These are phyloP conservation scores for Chrysolina haemoptera DNA, from an alignment of 2,888 invertebrate species.

Conservation along the genomic window DNA sequence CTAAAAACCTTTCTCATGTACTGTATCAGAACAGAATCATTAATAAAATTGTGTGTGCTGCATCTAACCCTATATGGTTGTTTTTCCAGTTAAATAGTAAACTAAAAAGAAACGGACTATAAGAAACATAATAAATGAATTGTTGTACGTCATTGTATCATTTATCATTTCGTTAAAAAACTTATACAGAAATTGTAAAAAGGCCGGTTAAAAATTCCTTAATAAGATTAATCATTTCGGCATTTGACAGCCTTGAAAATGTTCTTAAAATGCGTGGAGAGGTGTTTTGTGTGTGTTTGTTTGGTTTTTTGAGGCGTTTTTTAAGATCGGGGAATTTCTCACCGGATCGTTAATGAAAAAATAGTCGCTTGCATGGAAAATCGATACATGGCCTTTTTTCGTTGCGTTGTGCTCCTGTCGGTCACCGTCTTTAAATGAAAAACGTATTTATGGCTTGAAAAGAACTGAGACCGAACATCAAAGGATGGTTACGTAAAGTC, in stretches of 20 bases:
- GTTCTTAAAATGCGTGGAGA: conserved; percentile 52
- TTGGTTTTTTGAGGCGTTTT: conserved; percentile 42
- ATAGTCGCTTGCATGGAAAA: conserved; percentile 10
- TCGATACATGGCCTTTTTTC: conserved; percentile 7
- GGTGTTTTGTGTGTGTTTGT: conserved; percentile 45
- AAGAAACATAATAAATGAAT: conserved; percentile 51
- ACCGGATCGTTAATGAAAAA: conserved; percentile 30
- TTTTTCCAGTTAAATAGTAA: conserved; percentile 53
- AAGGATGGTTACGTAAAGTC: conserved; percentile 7
- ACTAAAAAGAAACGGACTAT: conserved; percentile 47
- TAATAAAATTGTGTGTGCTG: conserved; percentile 47
- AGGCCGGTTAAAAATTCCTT: conserved; percentile 62
- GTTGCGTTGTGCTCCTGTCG: not conserved
- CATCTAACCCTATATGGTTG: conserved; percentile 46
- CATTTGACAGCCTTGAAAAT: conserved; percentile 59
- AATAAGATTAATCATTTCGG: conserved; percentile 61
- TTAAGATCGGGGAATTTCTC: conserved; percentile 33
- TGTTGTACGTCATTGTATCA: conserved; percentile 53
- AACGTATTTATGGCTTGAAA: conserved; percentile 10
- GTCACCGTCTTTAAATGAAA: not conserved
- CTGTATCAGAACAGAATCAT: conserved; percentile 45
- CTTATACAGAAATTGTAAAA: conserved; percentile 61
- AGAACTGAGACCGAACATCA: conserved; percentile 1
- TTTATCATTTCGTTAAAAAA: conserved; percentile 55
- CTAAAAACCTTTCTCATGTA: conserved; percentile 52